A percentile compares a stretch with the other conserved stretches of the same genome.
Conservation (phyloP, 2,113 vertebrate species). For the Neodontobutis hainanensis region DNA sequence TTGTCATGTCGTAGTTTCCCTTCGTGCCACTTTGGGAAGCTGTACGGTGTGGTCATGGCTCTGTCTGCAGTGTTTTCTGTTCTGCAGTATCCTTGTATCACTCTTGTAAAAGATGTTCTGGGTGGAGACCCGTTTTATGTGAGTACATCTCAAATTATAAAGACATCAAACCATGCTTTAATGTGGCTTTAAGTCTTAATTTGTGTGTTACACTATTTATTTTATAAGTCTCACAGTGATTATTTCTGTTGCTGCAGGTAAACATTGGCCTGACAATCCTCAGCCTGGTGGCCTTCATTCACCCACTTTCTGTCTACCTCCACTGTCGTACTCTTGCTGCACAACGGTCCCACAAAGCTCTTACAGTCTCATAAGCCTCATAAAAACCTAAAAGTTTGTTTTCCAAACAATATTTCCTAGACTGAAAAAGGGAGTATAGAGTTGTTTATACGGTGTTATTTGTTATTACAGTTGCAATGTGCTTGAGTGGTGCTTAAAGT, state of each 20-base stretch:
- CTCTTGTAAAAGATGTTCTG: constrained; percentile 80
- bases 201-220: neutral
- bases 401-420: neutral
- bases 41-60: constrained; percentile 86
- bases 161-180: neutral
- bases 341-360: constrained; percentile 22
- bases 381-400: neutral
- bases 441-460: neutral
- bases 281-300: constrained; percentile 82
- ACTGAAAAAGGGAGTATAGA: neutral
- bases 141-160: constrained; percentile 59
- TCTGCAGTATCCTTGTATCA: constrained; percentile 87
- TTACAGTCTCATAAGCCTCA: neutral
- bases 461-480: neutral
- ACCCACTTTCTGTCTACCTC: constrained; percentile 80
- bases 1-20: constrained; percentile 81
- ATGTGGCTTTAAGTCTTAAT: neutral
- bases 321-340: constrained; percentile 69
- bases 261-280: constrained; percentile 80
- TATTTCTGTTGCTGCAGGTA: constrained; percentile 72
- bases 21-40: constrained; percentile 87
- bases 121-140: constrained; percentile 82
- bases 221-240: neutral
- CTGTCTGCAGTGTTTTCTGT: constrained; percentile 85
- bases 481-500: neutral